Conservation (phyloP, 2,113 vertebrate genomes). For the Guaruba guarouba region DNA sequence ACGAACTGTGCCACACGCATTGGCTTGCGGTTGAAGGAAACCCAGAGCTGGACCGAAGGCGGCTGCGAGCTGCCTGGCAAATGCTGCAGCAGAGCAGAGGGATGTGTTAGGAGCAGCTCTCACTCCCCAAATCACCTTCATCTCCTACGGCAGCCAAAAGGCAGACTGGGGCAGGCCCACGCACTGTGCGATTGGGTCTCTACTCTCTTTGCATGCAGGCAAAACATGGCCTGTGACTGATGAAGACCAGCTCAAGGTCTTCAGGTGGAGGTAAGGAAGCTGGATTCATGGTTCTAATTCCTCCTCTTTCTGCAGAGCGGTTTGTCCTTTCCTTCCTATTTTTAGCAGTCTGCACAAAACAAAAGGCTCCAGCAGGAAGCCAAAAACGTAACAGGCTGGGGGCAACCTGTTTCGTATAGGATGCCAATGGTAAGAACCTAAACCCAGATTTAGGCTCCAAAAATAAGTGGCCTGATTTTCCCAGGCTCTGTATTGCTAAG, state of each 20-base stretch:
- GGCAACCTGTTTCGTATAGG: background rate
- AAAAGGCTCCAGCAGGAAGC: accelerated
- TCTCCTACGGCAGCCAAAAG: background rate
- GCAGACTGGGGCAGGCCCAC: background rate
- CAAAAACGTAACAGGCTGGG: background rate
- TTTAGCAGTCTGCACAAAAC: background rate
- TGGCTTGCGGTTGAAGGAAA: conserved; percentile 94
- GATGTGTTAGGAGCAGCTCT: background rate
- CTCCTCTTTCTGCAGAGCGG: background rate
- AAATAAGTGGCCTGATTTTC: conserved; percentile 44
- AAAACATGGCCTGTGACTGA: accelerated
- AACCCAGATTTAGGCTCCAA: conserved; percentile 58
- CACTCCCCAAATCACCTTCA: accelerated
- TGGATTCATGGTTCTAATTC: background rate
- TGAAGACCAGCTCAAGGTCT: background rate
- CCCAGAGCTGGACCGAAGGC: conserved; percentile 92
- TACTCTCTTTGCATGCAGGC: accelerated
- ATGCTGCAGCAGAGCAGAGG: conserved; percentile 70
- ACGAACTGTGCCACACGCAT: conserved; percentile 92
- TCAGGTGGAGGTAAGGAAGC: background rate
- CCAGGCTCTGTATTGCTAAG: conserved; percentile 13
- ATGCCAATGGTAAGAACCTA: background rate
- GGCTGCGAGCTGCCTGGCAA: conserved; percentile 78
- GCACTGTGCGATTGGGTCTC: accelerated
- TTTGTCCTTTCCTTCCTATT: background rate